phyloP scores from a whole-genome alignment of 2,888 invertebrate species.

The Neocrepidodera transversa region DNA sequence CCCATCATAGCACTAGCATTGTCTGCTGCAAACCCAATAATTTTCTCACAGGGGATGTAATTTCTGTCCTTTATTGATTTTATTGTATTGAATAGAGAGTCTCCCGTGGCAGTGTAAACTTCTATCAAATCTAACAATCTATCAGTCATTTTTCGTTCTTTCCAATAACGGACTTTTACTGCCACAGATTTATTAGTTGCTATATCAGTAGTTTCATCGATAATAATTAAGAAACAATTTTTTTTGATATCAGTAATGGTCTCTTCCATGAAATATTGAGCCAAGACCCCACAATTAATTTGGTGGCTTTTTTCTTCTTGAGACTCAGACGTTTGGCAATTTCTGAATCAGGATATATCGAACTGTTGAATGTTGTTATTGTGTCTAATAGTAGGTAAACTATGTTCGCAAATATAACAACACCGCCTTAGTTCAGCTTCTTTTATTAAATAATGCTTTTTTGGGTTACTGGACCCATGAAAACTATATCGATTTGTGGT shows the following conservation, averaged over 20 bases:
- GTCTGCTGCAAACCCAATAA: no score
- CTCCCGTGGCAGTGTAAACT: neutral
- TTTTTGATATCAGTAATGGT: neutral
- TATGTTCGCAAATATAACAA: neutral
- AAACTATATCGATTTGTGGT: constrained; percentile 12
- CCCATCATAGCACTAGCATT: no score
- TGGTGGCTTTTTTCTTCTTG: constrained; percentile 11
- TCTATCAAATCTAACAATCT: constrained; percentile 6
- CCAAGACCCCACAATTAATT: constrained; percentile 1
- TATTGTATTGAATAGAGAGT: no score
- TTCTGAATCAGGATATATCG: constrained; percentile 10
- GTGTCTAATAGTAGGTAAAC: constrained; percentile 2
- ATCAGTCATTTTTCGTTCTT: constrained; percentile 1
- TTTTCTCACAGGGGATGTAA: no score
- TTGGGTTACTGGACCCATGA: no score
- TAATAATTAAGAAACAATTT: constrained; percentile 10
- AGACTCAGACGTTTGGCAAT: constrained; percentile 9
- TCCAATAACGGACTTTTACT: constrained; percentile 10
- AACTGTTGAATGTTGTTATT: constrained; percentile 3
- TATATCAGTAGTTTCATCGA: constrained; percentile 12
- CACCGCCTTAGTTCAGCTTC: neutral
- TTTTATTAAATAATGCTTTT: neutral
- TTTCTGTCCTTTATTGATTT: no score
- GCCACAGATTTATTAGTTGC: constrained; percentile 2
- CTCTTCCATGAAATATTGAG: neutral